Evolutionary conservation across 2,888 invertebrate species (phyloP).

Genomic region (Orthosia gracilis): DNA sequence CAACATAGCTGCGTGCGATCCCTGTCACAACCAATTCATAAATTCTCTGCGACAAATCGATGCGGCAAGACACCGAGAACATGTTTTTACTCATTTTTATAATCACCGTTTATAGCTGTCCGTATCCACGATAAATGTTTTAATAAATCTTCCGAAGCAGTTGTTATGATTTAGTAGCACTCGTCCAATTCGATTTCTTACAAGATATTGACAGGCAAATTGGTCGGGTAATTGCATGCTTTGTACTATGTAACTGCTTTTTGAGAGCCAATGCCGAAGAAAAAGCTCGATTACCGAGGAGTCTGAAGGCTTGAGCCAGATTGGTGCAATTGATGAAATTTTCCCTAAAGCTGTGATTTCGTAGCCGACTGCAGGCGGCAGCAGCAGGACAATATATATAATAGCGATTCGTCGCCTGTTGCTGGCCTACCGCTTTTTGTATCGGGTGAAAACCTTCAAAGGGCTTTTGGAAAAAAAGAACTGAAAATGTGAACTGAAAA

Average conservation of each 20-base stretch:
- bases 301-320: constrained; percentile 22
- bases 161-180: constrained; percentile 58
- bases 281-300: constrained; percentile 15
- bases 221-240: constrained; percentile 48
- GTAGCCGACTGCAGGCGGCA: too few relatives aligned
- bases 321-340: constrained; percentile 1
- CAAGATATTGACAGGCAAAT: constrained; percentile 52
- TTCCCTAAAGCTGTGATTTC: too few relatives aligned
- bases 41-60: constrained; percentile 50
- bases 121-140: constrained; percentile 57
- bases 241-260: constrained; percentile 33
- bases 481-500: too few relatives aligned
- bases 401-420: too few relatives aligned
- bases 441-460: too few relatives aligned
- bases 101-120: constrained; percentile 52
- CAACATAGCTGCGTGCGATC: neutral
- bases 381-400: too few relatives aligned
- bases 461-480: too few relatives aligned
- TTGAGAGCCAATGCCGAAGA: neutral
- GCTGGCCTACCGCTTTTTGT: too few relatives aligned
- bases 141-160: constrained; percentile 57
- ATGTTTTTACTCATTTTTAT: constrained; percentile 58
- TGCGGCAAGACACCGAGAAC: constrained; percentile 44
- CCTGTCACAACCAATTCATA: constrained; percentile 15
- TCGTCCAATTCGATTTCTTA: constrained; percentile 31